Percentiles rank a stretch among this genome's conserved stretches.
Evolutionary conservation across 1,140 invertebrate species (phyloP).

Genomic region (Dendroctonus ponderosae): DNA sequence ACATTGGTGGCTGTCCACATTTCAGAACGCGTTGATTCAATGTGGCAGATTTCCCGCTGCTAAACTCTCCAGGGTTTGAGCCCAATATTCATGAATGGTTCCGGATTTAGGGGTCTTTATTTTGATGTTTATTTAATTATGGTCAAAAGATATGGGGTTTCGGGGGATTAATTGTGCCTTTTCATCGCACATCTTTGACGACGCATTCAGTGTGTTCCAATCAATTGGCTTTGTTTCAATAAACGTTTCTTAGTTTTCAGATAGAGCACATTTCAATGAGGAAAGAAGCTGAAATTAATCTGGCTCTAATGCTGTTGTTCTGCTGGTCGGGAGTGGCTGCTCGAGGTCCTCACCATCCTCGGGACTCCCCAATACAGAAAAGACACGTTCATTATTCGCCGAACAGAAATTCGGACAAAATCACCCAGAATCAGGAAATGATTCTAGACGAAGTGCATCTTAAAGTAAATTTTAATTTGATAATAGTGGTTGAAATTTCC

Average conservation of each 20-base stretch:
- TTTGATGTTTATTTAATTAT: slow-evolving; percentile 35
- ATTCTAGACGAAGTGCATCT: slow-evolving; percentile 67
- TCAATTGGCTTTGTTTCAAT: slow-evolving; percentile 2
- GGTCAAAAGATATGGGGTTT: slow-evolving; percentile 26
- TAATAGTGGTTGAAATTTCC: background rate
- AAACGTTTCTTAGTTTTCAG: background rate
- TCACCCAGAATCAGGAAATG: slow-evolving; percentile 65
- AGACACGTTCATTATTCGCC: slow-evolving; percentile 61
- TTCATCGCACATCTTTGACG: background rate
- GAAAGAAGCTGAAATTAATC: too few species aligned
- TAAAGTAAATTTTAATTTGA: slow-evolving; percentile 35
- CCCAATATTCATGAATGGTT: slow-evolving; percentile 27
- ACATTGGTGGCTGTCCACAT: background rate
- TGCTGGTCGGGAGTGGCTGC: background rate
- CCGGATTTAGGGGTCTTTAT: slow-evolving; percentile 26
- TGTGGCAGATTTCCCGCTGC: slow-evolving; percentile 9
- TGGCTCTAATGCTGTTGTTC: slow-evolving; percentile 29
- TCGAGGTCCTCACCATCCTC: slow-evolving; percentile 73
- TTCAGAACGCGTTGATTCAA: background rate
- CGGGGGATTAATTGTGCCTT: slow-evolving; percentile 17
- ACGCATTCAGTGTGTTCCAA: slow-evolving; percentile 1
- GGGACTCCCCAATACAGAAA: slow-evolving; percentile 57
- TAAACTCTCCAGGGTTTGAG: slow-evolving; percentile 15
- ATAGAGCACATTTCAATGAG: too few species aligned
- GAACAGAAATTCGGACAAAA: slow-evolving; percentile 52